A percentile compares a stretch with the other conserved stretches of the same genome.
Conservation (phyloP, 2,113 vertebrate species). For the Chitala chitala region DNA sequence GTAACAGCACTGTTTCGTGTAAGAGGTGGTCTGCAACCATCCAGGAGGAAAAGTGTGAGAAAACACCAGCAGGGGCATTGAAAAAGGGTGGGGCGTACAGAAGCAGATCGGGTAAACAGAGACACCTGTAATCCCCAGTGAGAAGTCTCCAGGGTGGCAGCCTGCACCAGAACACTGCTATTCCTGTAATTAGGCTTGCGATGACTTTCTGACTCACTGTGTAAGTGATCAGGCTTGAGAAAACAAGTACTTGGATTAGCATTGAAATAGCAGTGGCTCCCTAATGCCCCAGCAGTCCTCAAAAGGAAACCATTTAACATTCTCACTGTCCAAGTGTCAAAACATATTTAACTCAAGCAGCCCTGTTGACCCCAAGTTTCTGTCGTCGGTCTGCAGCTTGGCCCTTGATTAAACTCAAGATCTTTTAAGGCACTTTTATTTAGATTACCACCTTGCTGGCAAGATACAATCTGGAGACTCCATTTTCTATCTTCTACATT, state of each 20-base stretch:
- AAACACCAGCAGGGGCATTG: not conserved
- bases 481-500: not conserved
- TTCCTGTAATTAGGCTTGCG: conserved; percentile 2
- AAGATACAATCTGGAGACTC: not conserved
- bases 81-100: not conserved
- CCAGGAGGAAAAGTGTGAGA: too few relatives aligned
- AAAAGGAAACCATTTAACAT: conserved; percentile 9
- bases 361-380: not conserved
- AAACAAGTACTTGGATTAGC: conserved; percentile 11
- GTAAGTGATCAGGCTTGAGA: not conserved
- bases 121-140: not conserved
- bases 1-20: not conserved
- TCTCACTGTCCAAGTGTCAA: not conserved
- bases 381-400: not conserved
- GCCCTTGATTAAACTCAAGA: not conserved
- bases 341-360: not conserved
- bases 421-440: not conserved
- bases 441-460: not conserved
- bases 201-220: conserved; percentile 5
- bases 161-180: not conserved
- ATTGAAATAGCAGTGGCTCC: not conserved
- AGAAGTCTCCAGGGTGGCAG: not conserved
- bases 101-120: not conserved
- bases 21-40: not conserved
- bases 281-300: not conserved